A percentile compares a stretch with the other conserved stretches of the same genome.
Conservation (phyloP, 2,113 vertebrate genomes). For the Bungarus multicinctus region DNA sequence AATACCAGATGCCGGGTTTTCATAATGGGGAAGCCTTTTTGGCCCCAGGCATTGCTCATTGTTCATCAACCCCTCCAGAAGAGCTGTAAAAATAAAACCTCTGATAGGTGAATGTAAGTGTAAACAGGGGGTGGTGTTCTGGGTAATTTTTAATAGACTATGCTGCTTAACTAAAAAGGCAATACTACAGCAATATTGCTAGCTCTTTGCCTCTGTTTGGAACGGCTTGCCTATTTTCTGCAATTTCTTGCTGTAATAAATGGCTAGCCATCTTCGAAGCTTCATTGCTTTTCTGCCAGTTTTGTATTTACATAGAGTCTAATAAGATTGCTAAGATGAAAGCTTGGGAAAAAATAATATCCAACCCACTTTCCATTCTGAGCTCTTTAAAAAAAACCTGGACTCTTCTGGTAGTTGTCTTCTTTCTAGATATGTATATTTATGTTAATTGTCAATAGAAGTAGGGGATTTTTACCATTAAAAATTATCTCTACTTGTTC, state of each 20-base stretch:
- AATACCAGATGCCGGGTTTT: constrained; percentile 27
- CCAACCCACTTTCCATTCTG: neutral
- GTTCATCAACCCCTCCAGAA: constrained; percentile 11
- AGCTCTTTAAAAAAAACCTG: neutral
- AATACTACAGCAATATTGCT: neutral
- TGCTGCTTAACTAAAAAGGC: neutral
- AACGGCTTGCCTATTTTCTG: neutral
- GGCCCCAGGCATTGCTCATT: constrained; percentile 9
- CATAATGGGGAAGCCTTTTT: constrained; percentile 26
- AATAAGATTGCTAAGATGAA: neutral
- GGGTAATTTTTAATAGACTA: neutral
- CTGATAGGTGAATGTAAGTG: constrained; percentile 8
- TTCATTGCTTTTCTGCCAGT: neutral
- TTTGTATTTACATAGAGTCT: neutral
- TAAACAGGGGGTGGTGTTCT: constrained; percentile 13
- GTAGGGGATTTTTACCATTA: neutral
- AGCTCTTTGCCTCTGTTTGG: neutral
- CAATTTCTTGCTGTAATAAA: neutral
- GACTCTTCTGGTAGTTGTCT: neutral
- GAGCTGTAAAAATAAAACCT: neutral
- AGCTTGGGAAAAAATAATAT: neutral
- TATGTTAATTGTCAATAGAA: neutral
- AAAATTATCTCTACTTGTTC: neutral
- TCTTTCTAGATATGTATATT: neutral
- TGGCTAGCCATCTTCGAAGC: neutral